phyloP scores from a whole-genome alignment of 2,797 vertebrate species.

The Cyclopterus lumpus region DNA sequence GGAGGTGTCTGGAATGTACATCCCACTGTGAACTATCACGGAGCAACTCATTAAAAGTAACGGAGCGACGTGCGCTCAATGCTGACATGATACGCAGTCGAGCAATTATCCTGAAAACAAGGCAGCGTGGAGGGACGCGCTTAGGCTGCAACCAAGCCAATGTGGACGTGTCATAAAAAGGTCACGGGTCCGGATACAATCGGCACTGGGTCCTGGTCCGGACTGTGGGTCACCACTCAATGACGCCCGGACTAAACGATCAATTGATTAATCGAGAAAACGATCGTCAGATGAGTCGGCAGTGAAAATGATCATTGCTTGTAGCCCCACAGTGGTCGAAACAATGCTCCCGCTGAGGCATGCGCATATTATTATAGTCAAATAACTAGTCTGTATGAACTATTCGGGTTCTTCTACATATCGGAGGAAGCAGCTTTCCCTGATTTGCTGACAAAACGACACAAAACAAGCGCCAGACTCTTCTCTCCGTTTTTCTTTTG shows the following conservation, averaged over 20 bases:
- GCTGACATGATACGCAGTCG: background rate
- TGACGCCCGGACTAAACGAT: background rate
- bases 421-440: background rate
- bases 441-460: background rate
- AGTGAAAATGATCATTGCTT: background rate
- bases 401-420: background rate
- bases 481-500: background rate
- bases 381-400: background rate
- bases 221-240: background rate
- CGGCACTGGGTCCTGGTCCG: no score
- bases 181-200: no score
- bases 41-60: background rate
- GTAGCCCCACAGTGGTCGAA: background rate
- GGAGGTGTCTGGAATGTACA: background rate
- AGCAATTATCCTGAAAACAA: background rate
- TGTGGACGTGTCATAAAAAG: no score
- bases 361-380: background rate
- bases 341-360: background rate
- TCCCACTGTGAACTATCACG: conserved; percentile 3
- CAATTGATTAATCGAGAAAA: background rate
- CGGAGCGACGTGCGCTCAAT: background rate
- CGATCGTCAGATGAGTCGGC: background rate
- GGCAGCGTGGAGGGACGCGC: no score
- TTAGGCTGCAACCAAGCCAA: no score
- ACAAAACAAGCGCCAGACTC: conserved; percentile 3